phyloP scores from a whole-genome alignment of 2,888 invertebrate species.

The Rotaria socialis region DNA sequence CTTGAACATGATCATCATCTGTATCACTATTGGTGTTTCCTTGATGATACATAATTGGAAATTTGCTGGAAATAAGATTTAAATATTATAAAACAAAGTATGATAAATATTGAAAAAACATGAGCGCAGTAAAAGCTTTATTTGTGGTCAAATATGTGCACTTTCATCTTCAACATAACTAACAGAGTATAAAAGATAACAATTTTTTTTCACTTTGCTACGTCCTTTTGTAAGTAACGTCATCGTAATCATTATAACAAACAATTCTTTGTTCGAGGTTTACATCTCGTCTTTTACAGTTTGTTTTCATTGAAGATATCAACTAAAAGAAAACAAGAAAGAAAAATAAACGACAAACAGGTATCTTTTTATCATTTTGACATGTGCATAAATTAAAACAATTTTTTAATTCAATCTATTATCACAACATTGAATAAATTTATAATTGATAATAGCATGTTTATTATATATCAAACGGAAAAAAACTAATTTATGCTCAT shows the following conservation, averaged over 20 bases:
- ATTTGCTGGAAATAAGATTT: not conserved
- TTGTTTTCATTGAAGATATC: not conserved
- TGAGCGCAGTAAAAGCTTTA: not conserved
- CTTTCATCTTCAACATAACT: not conserved
- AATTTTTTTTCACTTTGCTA: not conserved
- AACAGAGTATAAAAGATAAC: not conserved
- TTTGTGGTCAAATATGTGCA: not conserved
- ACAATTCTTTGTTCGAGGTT: not conserved
- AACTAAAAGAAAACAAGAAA: not conserved
- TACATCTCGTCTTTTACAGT: not conserved
- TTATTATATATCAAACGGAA: too few species aligned
- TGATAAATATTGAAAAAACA: not conserved
- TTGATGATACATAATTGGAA: not conserved
- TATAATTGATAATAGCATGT: too few species aligned
- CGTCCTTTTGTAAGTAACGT: not conserved
- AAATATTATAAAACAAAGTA: not conserved
- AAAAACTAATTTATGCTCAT: too few species aligned
- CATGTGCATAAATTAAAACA: too few species aligned
- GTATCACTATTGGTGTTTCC: not conserved
- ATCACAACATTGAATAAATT: too few species aligned
- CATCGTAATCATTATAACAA: not conserved
- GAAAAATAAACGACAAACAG: too few species aligned
- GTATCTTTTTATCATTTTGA: too few species aligned
- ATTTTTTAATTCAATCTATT: too few species aligned
- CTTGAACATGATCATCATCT: not conserved